These are phyloP conservation scores for Electrona antarctica DNA, from an alignment of 2,113 vertebrate species.

Conservation along the genomic window DNA sequence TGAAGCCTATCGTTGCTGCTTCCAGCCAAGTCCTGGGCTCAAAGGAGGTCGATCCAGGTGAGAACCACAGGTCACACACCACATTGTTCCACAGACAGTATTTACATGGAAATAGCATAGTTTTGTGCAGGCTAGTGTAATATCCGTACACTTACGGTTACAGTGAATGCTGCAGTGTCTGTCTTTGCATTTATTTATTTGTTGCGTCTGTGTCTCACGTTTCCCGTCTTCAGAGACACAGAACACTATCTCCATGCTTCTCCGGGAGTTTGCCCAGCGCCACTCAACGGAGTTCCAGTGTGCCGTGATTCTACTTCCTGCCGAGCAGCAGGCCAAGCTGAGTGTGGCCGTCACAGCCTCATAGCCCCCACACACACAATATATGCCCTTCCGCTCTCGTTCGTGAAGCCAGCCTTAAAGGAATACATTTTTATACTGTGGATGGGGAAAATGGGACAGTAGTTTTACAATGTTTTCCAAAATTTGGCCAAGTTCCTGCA, in stretches of 20 bases:
- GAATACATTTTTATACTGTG: constrained; percentile 37
- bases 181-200: background rate
- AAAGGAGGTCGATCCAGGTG: constrained; percentile 72
- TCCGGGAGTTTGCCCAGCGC: constrained; percentile 75
- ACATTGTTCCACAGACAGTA: background rate
- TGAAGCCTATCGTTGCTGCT: constrained; percentile 72
- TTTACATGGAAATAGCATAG: background rate
- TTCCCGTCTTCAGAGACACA: constrained; percentile 76
- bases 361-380: constrained; percentile 40
- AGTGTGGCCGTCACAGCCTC: constrained; percentile 59
- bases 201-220: background rate
- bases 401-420: constrained; percentile 5
- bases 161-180: background rate
- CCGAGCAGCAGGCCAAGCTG: constrained; percentile 75
- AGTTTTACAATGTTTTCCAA: background rate
- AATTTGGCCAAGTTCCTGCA: constrained; percentile 14
- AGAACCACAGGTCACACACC: constrained; percentile 6
- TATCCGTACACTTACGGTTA: background rate
- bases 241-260: constrained; percentile 65
- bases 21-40: constrained; percentile 64
- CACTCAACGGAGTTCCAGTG: constrained; percentile 78
- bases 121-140: background rate
- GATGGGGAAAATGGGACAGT: constrained; percentile 32
- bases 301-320: constrained; percentile 78
- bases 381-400: constrained; percentile 11